Conservation (phyloP, 2,113 vertebrate genomes). For the Tachysurus vachellii region DNA sequence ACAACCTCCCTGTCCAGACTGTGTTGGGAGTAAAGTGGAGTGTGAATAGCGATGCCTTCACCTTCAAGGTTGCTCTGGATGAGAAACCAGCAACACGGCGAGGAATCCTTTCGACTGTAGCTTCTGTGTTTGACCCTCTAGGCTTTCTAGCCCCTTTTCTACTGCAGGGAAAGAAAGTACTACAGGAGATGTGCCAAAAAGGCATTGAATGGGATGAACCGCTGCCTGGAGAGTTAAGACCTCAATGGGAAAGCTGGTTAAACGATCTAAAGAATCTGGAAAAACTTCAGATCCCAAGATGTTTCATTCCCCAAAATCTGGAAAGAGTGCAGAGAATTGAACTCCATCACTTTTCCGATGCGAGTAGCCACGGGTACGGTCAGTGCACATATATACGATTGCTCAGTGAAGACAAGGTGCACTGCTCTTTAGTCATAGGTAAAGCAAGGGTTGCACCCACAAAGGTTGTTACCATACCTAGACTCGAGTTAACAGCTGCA, state of each 20-base stretch:
- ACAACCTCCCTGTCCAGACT: constrained; percentile 37
- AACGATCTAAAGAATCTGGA: not conserved
- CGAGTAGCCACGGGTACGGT: constrained; percentile 25
- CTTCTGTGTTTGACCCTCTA: too few species aligned
- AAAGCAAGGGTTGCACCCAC: constrained; percentile 30
- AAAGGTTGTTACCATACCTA: constrained; percentile 20
- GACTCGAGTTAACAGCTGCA: constrained; percentile 34
- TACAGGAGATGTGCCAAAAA: constrained; percentile 11
- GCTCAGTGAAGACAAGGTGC: constrained; percentile 26
- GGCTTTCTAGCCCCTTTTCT: not conserved
- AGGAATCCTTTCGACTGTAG: constrained; percentile 11
- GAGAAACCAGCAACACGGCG: constrained; percentile 34
- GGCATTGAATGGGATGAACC: too few species aligned
- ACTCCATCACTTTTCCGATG: constrained; percentile 41
- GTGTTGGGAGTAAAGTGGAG: constrained; percentile 42
- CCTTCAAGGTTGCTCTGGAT: constrained; percentile 33
- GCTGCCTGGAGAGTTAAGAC: not conserved
- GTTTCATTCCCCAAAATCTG: not conserved
- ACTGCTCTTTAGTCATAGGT: constrained; percentile 25
- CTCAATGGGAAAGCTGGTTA: not conserved
- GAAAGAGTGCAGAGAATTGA: not conserved
- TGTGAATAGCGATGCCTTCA: constrained; percentile 28
- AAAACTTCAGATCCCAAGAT: constrained; percentile 3
- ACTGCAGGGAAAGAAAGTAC: constrained; percentile 4
- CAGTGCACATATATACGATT: constrained; percentile 33